Evolutionary conservation across 2,113 vertebrate genomes (phyloP), one percentile per base, ranked within the genome.

Genomic region (Apteryx owenii): DNA sequence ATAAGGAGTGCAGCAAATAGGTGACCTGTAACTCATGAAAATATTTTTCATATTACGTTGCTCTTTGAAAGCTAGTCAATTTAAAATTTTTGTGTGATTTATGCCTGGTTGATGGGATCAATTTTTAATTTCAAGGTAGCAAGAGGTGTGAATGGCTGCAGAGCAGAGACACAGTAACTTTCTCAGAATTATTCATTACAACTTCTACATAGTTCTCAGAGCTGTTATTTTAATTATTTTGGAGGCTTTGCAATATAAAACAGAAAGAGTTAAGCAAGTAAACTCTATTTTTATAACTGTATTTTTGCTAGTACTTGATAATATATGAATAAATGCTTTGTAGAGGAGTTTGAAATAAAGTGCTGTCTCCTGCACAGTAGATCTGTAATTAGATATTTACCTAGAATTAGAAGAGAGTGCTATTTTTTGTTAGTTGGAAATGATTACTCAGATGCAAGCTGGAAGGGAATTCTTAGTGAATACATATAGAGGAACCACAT

Each of bases 11-110:
- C 58, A 90, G 60, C 40, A 85, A 62, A 60, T 13, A 90, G 61
- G 48, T 88, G 58, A 95, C 77, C 60, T 46, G 1, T 36, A 75
- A 33, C 71, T 88, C 89, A 81, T 95, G 64, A 96, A 96, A 96
- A 96, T 90, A 79, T 28, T 85, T 92, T 87, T 78, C 84, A 60
- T 94, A 93, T 94, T 84, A 72, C 28, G 13, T 89, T 93, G 79
- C n/a, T 56, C 36, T 90, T 79, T 62, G 9, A 72, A 78, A 77
- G 84, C 36, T 0, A 56, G 19, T 46, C 20, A 62, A 7, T 60
- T 81, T 46, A 1, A 48, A 33, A 13, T 25, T 40, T 84, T 54
- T 54, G 2, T n/a, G 23, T 81, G 5, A n/a, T 81, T 91, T 87
- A 64, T n/a, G 21, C 19, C 25, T 48, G 26, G 64, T 58, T 81